phyloP scores from a whole-genome alignment of 1,140 invertebrate genomes.

The Pygmarrhopalites habei region DNA sequence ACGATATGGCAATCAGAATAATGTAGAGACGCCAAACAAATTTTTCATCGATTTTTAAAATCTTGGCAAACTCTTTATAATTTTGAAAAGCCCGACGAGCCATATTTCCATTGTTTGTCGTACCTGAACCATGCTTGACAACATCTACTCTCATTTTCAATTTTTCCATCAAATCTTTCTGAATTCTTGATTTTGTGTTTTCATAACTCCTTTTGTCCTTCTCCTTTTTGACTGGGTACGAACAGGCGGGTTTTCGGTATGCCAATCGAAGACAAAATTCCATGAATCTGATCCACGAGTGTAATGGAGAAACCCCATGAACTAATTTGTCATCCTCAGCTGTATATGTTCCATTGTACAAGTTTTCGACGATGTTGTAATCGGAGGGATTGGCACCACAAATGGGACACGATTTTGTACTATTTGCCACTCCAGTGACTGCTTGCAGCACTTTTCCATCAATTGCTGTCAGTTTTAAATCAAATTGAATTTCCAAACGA shows the following conservation, averaged over 20 bases:
- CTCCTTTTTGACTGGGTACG: too few species aligned
- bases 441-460: neutral
- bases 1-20: slow-evolving; percentile 9
- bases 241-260: neutral
- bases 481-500: neutral
- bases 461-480: too few species aligned
- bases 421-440: neutral
- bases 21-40: neutral
- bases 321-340: neutral
- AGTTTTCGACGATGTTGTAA: neutral
- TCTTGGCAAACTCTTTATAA: slow-evolving; percentile 1
- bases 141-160: slow-evolving; percentile 12
- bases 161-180: slow-evolving; percentile 5
- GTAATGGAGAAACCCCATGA: neutral
- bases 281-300: slow-evolving; percentile 4
- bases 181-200: neutral
- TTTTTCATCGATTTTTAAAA: neutral
- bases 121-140: slow-evolving; percentile 11
- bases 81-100: slow-evolving; percentile 17
- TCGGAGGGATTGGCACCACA: neutral
- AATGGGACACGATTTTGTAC: neutral
- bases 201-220: neutral
- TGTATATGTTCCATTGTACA: neutral
- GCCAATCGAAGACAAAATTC: neutral
- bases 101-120: slow-evolving; percentile 20